Conservation (phyloP, 2,797 vertebrate genomes). For the Acestrorhynchus altus region DNA sequence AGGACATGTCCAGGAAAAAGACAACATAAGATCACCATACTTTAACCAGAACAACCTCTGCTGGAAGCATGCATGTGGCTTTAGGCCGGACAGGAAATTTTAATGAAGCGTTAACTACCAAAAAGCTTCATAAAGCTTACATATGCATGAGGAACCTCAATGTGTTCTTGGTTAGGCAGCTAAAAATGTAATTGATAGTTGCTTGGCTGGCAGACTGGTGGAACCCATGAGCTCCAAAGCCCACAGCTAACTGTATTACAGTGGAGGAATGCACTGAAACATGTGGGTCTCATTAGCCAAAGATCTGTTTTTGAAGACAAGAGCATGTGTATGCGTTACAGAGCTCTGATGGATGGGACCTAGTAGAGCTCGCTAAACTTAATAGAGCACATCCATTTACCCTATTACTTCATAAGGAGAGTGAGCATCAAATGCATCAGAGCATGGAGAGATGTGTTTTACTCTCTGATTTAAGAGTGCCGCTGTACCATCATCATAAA, state of each 20-base stretch:
- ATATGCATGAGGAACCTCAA: neutral
- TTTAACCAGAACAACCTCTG: too few species aligned
- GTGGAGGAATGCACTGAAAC: slow-evolving; percentile 9
- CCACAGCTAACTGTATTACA: slow-evolving; percentile 20
- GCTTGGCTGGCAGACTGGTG: slow-evolving; percentile 6
- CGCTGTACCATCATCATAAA: neutral
- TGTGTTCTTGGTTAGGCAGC: slow-evolving; percentile 7
- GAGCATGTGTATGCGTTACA: slow-evolving; percentile 25
- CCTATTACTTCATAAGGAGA: neutral
- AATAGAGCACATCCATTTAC: neutral
- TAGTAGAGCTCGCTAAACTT: slow-evolving; percentile 5
- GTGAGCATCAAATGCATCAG: neutral
- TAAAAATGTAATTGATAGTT: slow-evolving; percentile 29
- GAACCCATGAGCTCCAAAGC: neutral
- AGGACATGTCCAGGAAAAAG: too few species aligned
- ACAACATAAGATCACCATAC: too few species aligned
- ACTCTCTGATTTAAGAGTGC: neutral
- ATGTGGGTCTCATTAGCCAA: slow-evolving; percentile 20
- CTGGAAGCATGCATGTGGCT: neutral
- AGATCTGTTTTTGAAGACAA: slow-evolving; percentile 26
- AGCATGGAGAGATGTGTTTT: neutral
- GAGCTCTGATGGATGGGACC: slow-evolving; percentile 7
- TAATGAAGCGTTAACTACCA: neutral
- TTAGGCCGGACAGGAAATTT: neutral
- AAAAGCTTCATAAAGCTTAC: neutral